Evolutionary conservation across 2,113 vertebrate species (phyloP).

Genomic region (Tupaia tana): DNA sequence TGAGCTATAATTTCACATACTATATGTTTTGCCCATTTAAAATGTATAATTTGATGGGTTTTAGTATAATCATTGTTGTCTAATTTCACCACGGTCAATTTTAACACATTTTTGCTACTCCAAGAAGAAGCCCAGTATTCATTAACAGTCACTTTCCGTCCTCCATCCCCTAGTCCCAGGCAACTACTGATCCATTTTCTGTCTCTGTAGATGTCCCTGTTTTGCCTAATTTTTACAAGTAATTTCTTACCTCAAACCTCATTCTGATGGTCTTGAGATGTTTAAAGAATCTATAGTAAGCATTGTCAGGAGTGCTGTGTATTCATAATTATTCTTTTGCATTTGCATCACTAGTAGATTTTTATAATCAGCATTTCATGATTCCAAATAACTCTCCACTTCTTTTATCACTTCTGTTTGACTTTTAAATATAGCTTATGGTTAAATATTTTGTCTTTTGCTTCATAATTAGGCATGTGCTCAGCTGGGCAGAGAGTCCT

Average conservation of each 20-base stretch:
- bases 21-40: background rate
- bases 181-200: background rate
- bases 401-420: background rate
- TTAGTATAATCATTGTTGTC: background rate
- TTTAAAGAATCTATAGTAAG: background rate
- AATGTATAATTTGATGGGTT: background rate
- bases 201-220: background rate
- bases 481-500: background rate
- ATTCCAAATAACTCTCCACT: background rate
- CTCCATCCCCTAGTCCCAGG: too few species aligned
- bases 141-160: background rate
- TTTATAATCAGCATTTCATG: background rate
- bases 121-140: background rate
- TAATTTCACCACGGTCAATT: background rate
- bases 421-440: background rate
- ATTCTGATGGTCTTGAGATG: background rate
- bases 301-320: background rate
- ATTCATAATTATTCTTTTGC: background rate
- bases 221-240: background rate
- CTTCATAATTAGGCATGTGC: background rate
- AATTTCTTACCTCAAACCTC: background rate
- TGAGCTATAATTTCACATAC: conserved; percentile 44
- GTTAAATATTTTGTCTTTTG: background rate
- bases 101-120: background rate
- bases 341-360: background rate